Conservation (phyloP, 2,888 invertebrate species). For the Metopia argyrocephala region DNA sequence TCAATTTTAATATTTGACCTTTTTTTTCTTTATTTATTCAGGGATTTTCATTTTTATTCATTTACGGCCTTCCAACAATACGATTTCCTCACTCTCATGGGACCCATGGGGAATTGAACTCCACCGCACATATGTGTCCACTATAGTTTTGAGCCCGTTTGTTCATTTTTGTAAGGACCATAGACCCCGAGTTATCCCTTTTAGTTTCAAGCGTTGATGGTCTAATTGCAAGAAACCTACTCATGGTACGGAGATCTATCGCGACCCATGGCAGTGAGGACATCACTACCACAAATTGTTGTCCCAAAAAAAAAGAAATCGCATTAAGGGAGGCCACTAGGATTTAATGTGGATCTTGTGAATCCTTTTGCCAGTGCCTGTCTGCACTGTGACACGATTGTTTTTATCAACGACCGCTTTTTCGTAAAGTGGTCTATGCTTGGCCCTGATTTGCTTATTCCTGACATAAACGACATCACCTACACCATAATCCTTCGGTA, state of each 20-base stretch:
- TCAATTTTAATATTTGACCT: too few relatives aligned
- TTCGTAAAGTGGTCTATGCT: neutral
- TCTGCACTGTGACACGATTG: neutral
- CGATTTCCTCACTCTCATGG: neutral
- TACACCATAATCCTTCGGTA: neutral
- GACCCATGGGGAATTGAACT: neutral
- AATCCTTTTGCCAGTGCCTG: neutral
- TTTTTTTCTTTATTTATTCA: too few relatives aligned
- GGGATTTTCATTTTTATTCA: too few relatives aligned
- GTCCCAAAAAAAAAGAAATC: too few relatives aligned
- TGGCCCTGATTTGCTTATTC: constrained; percentile 12
- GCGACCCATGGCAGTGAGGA: too few relatives aligned
- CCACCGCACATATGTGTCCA: neutral
- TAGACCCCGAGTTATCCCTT: constrained; percentile 1
- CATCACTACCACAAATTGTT: too few relatives aligned
- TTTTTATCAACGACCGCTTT: neutral
- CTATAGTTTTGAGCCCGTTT: neutral
- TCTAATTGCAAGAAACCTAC: neutral
- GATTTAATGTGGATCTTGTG: neutral
- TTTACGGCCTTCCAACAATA: neutral
- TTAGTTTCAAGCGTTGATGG: neutral
- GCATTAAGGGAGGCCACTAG: too few relatives aligned
- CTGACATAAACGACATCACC: neutral
- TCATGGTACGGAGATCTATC: too few relatives aligned
- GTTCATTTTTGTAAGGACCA: neutral